phyloP scores from a whole-genome alignment of 2,113 vertebrate genomes.

The Hydrochoerus hydrochaeris region DNA sequence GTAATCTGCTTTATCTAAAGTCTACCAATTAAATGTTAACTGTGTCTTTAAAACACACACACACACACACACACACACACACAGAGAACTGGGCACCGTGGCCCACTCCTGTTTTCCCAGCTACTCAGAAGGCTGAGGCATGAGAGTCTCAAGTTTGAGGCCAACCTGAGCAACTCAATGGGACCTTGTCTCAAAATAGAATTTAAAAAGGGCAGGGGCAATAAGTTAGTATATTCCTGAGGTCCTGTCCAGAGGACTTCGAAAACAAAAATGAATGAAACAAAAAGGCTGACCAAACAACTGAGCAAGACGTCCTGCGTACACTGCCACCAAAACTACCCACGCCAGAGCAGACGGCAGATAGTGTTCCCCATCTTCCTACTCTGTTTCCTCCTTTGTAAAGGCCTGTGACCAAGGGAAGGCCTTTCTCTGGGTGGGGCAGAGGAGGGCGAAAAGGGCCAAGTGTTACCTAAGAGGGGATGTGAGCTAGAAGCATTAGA shows the following conservation, averaged over 20 bases:
- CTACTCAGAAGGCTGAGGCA: background rate
- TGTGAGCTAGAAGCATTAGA: background rate
- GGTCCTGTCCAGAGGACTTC: background rate
- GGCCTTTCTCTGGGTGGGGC: background rate
- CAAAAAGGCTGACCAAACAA: background rate
- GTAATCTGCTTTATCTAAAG: background rate
- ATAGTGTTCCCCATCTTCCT: background rate
- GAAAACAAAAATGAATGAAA: background rate
- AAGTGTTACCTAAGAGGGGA: background rate
- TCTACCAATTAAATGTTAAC: background rate
- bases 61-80: background rate
- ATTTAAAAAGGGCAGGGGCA: background rate
- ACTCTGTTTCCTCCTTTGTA: background rate
- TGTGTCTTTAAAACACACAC: background rate
- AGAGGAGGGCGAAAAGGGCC: background rate
- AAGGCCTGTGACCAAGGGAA: background rate
- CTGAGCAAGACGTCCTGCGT: background rate
- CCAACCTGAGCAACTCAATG: background rate
- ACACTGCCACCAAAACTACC: background rate
- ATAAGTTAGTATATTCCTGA: background rate
- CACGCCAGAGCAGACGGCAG: background rate
- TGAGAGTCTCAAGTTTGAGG: background rate
- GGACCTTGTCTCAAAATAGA: background rate
- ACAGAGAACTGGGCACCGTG: background rate
- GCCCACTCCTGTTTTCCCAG: background rate